These are phyloP conservation scores for Hipparchia semele DNA, from an alignment of 2,888 invertebrate genomes.

Conservation along the genomic window DNA sequence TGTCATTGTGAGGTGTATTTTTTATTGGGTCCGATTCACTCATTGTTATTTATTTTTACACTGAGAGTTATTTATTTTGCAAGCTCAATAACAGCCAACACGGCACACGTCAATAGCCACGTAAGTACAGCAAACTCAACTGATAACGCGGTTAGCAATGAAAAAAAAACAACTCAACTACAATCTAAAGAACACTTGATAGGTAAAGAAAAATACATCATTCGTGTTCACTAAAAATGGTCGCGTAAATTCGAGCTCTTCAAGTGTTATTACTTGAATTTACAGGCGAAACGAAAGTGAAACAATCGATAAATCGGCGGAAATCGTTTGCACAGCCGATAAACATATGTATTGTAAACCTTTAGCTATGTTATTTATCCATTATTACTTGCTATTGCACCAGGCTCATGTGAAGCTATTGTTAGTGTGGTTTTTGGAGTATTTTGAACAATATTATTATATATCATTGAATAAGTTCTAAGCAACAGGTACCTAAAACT, in stretches of 20 bases:
- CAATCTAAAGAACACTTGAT: conserved; percentile 52
- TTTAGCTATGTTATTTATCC: conserved; percentile 2
- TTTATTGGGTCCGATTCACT: conserved; percentile 51
- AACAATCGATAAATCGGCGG: conserved; percentile 58
- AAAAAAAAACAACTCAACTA: conserved; percentile 45
- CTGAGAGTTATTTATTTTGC: conserved; percentile 23
- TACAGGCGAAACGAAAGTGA: conserved; percentile 47
- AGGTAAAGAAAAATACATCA: conserved; percentile 39
- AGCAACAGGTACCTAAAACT: too few species aligned
- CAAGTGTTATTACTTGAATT: conserved; percentile 43
- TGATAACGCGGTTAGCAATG: conserved; percentile 57
- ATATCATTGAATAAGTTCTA: not conserved
- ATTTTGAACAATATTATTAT: not conserved
- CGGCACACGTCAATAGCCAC: conserved; percentile 66
- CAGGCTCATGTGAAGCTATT: conserved; percentile 12
- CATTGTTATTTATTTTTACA: conserved; percentile 47
- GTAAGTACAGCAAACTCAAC: conserved; percentile 59
- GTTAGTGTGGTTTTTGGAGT: conserved; percentile 1
- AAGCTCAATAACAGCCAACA: conserved; percentile 34
- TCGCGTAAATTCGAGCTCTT: conserved; percentile 52
- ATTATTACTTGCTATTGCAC: conserved; percentile 23
- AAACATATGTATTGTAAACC: conserved; percentile 37
- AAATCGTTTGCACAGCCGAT: conserved; percentile 61
- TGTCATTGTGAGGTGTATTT: conserved; percentile 46
- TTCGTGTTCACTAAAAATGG: conserved; percentile 51